Base-by-base conservation (phyloP, 2,797 vertebrate species). In the Leptatherina wallacei region DNA sequence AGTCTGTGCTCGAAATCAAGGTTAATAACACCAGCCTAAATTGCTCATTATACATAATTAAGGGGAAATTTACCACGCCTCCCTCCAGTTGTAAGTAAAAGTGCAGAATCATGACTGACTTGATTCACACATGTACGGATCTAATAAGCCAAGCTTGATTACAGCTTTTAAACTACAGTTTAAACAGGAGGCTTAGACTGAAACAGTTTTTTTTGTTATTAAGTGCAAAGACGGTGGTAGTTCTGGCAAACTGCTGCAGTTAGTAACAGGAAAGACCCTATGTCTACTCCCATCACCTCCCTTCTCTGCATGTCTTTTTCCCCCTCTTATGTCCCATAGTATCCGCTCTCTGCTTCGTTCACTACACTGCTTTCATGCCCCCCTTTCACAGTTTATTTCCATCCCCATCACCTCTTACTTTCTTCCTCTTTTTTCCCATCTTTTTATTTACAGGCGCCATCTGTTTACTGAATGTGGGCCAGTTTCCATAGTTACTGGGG, bases 401-500 rank as follows among this genome's bases (percentile, higher is more conserved):
- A 57, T 57, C 29, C 0, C 33, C 33, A 6, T 66, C 70, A 65
- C 61, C 75, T 79, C 29, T 36, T 36, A 11, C 38, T 58, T 70
- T 47, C 61, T 29, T 30, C 38, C 9, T 10, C 33, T 32, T 47
- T n/a, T 54, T 27, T 30, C 18, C 68, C 76, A 73, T 80, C 75
- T 75, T 42, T 47, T 36, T 40, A 38, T 56, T 52, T 72, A 33
- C 61, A 30, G 44, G 24, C 27, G 35, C 69, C 75, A 74, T 78
- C 77, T 77, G 71, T 35, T 76, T 52, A 44, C 47, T 35, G 29
- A 75, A 65, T 69, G 62, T 68, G 33, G 67, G 20, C 69, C 57
- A 4, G 75, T 81, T 77, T 52, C 75, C 64, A 84, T 72, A 69
- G 82, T 73, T 22, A 75, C 69, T 0, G 38, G 80, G 81, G 78